Evolutionary conservation across 2,797 vertebrate species (phyloP).

Genomic region (Gila robusta): DNA sequence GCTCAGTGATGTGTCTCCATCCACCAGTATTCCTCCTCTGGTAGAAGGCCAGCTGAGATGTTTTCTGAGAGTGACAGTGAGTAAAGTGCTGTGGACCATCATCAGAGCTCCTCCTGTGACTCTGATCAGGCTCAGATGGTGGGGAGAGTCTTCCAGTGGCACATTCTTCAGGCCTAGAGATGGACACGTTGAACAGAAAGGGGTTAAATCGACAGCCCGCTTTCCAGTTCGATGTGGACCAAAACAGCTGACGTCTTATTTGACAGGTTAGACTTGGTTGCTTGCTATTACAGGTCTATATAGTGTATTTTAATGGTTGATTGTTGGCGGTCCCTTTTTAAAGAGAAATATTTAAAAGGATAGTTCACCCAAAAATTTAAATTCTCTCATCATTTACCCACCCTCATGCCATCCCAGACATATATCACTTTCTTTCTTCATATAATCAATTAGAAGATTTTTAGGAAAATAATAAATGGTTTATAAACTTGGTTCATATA

Average conservation of each 20-base stretch:
- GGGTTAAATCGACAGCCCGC: constrained; percentile 82
- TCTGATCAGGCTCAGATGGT: constrained; percentile 89
- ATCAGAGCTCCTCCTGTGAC: constrained; percentile 79
- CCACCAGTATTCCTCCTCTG: constrained; percentile 90
- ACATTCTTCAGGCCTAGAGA: constrained; percentile 87
- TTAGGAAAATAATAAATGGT: background rate
- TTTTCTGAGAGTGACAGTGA: constrained; percentile 87
- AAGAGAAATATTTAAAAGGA: background rate
- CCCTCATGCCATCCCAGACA: background rate
- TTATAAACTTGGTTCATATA: background rate
- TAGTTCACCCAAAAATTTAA: background rate
- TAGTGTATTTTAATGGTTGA: background rate
- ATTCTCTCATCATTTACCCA: background rate
- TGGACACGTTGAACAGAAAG: constrained; percentile 79
- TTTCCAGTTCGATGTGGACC: constrained; percentile 91
- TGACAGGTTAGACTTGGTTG: constrained; percentile 81
- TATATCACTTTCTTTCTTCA: background rate
- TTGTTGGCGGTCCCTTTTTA: background rate
- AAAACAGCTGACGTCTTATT: constrained; percentile 91
- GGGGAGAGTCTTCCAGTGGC: constrained; percentile 91
- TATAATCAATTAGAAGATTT: background rate
- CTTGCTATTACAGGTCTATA: background rate
- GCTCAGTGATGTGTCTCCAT: constrained; percentile 79
- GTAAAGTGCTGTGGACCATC: constrained; percentile 85
- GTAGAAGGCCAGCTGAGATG: constrained; percentile 91